Evolutionary conservation across 1,140 invertebrate genomes (phyloP).

Genomic region (Drosophila takahashii): DNA sequence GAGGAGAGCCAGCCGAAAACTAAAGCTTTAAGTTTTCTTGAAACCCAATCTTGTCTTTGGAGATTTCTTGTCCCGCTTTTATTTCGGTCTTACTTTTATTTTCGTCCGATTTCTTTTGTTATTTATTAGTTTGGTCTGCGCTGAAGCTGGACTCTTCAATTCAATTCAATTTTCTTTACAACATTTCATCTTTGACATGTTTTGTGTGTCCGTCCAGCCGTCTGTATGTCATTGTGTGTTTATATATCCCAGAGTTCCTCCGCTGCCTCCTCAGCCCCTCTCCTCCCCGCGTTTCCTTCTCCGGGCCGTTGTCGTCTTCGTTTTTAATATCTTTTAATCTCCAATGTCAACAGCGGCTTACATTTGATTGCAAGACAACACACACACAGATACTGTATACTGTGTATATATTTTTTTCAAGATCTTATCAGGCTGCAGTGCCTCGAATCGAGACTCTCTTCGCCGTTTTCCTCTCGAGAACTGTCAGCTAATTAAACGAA

Average conservation of each 20-base stretch:
- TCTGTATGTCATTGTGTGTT: constrained; percentile 61
- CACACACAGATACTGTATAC: constrained; percentile 35
- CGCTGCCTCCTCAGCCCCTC: neutral
- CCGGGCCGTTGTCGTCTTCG: constrained; percentile 68
- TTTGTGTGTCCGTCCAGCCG: constrained; percentile 56
- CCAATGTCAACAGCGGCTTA: constrained; percentile 82
- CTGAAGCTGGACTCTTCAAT: constrained; percentile 54
- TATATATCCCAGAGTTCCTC: constrained; percentile 60
- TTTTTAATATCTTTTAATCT: constrained; percentile 84
- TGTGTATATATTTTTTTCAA: constrained; percentile 23
- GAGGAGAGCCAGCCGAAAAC: constrained; percentile 26
- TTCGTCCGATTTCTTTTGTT: constrained; percentile 48
- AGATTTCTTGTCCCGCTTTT: constrained; percentile 9
- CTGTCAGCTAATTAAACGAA: constrained; percentile 81
- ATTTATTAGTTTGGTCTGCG: constrained; percentile 75
- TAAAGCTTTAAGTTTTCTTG: constrained; percentile 57
- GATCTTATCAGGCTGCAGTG: constrained; percentile 64
- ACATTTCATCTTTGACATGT: constrained; percentile 83
- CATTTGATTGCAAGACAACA: constrained; percentile 82
- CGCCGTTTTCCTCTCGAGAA: constrained; percentile 31
- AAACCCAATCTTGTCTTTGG: constrained; percentile 45
- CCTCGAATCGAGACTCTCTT: constrained; percentile 24
- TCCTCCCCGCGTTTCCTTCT: constrained; percentile 41
- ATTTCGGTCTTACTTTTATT: constrained; percentile 38
- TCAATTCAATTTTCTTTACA: constrained; percentile 82